Percentiles rank a stretch among this genome's conserved stretches.
phyloP scores from a whole-genome alignment of 2,113 vertebrate genomes.

The Salminus brasiliensis region DNA sequence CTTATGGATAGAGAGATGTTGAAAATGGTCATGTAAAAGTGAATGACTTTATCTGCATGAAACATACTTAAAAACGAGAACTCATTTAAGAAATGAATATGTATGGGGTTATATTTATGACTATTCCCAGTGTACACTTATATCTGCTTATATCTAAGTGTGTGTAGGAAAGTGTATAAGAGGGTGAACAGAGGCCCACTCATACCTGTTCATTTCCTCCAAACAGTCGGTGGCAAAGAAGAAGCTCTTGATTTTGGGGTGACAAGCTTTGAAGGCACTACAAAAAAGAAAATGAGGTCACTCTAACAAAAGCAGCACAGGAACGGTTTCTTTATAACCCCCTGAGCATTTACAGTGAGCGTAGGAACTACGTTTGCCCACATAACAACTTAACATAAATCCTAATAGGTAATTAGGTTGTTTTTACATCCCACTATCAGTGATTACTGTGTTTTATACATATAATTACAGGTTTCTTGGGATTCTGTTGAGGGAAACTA shows the following conservation, averaged over 20 bases:
- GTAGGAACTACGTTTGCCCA: not conserved
- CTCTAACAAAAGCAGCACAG: not conserved
- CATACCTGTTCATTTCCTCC: slow-evolving; percentile 86
- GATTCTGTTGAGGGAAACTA: too few relatives aligned
- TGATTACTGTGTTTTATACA: not conserved
- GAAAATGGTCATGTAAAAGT: too few relatives aligned
- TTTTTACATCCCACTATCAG: not conserved
- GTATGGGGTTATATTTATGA: too few relatives aligned
- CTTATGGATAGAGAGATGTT: too few relatives aligned
- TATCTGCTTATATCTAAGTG: not conserved
- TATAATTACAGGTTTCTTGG: not conserved
- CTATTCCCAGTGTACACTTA: too few relatives aligned
- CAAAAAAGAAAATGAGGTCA: slow-evolving; percentile 4
- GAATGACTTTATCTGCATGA: too few relatives aligned
- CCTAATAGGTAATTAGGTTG: not conserved
- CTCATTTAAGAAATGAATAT: too few relatives aligned
- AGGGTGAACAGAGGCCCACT: not conserved
- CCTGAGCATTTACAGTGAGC: not conserved
- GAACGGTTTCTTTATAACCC: not conserved
- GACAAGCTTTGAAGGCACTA: slow-evolving; percentile 84
- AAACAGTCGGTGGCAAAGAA: slow-evolving; percentile 82
- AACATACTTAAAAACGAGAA: too few relatives aligned
- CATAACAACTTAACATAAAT: not conserved
- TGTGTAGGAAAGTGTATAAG: not conserved
- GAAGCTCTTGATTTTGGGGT: slow-evolving; percentile 84